Evolutionary conservation across 2,113 vertebrate species (phyloP).

Genomic region (Platysteira castanea): DNA sequence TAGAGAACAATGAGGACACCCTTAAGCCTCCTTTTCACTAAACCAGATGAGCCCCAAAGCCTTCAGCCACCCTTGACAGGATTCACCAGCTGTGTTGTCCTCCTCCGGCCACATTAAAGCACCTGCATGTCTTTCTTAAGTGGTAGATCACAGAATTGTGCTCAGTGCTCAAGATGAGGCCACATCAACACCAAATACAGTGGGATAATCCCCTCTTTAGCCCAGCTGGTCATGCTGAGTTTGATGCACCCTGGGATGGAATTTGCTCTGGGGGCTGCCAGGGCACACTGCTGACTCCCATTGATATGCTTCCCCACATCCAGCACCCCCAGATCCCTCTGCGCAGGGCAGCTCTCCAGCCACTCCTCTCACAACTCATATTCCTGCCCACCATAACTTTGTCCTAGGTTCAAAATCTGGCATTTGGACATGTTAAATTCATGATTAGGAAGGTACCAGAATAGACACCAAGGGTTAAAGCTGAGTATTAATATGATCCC

Average conservation of each 20-base stretch:
- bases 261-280: not conserved
- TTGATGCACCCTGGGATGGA: not conserved
- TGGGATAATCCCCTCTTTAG: not conserved
- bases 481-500: not conserved
- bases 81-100: not conserved
- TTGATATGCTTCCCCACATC: not conserved
- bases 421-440: not conserved
- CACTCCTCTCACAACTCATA: not conserved
- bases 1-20: not conserved
- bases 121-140: not conserved
- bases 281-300: not conserved
- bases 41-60: not conserved
- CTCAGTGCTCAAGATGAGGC: not conserved
- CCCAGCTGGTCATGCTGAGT: not conserved
- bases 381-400: accelerated
- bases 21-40: not conserved
- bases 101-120: not conserved
- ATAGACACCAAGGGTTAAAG: not conserved
- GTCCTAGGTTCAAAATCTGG: not conserved
- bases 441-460: not conserved
- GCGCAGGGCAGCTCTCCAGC: not conserved
- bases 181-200: not conserved
- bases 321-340: not conserved
- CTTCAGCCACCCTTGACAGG: not conserved
- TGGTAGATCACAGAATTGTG: not conserved